Evolutionary conservation across 2,888 invertebrate species (phyloP).

Genomic region (Perizoma affinitatum): DNA sequence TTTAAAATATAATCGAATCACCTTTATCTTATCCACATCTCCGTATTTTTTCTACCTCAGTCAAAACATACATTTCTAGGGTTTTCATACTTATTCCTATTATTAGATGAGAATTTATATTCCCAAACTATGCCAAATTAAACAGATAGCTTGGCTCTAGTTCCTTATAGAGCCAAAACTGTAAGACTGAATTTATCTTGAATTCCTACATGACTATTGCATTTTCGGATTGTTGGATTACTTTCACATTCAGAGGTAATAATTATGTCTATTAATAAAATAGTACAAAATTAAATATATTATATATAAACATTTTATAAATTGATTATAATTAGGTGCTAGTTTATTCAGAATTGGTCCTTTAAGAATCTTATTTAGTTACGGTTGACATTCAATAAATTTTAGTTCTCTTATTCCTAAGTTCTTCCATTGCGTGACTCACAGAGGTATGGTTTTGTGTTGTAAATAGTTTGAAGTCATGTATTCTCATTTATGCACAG

Average conservation of each 20-base stretch:
- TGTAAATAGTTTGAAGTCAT: conserved; percentile 44
- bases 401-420: conserved; percentile 38
- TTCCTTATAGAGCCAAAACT: conserved; percentile 29
- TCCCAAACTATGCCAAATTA: conserved; percentile 46
- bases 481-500: conserved; percentile 59
- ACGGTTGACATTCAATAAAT: conserved; percentile 28
- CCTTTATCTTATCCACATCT: conserved; percentile 21
- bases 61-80: conserved; percentile 29
- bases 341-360: conserved; percentile 60
- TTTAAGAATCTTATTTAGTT: conserved; percentile 46
- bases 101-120: conserved; percentile 29
- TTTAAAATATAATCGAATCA: conserved; percentile 11
- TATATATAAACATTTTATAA: conserved; percentile 36
- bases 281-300: conserved; percentile 56
- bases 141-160: conserved; percentile 37
- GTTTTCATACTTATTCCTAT: conserved; percentile 33
- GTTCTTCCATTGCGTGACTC: conserved; percentile 43
- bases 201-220: conserved; percentile 23
- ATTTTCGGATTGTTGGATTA: conserved; percentile 19
- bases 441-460: conserved; percentile 45
- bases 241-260: conserved; percentile 14
- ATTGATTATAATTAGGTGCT: conserved; percentile 63
- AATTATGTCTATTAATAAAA: conserved; percentile 55
- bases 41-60: conserved; percentile 63
- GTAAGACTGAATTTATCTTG: conserved; percentile 40